A percentile compares a stretch with the other conserved stretches of the same genome.
These are phyloP conservation scores for Drosophila mayri DNA, from an alignment of 1,140 invertebrate genomes.

Conservation along the genomic window DNA sequence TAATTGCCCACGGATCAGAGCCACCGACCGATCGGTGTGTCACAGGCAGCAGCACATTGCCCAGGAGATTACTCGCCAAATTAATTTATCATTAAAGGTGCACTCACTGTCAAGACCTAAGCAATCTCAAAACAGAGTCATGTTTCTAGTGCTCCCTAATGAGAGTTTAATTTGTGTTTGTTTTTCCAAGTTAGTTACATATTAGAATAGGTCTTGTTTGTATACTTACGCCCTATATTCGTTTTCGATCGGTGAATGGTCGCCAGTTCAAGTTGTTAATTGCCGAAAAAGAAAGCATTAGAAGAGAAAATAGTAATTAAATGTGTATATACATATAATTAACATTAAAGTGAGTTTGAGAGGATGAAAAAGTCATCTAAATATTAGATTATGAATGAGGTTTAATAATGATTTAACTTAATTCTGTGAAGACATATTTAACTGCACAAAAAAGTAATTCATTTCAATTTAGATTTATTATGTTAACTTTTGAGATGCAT, in stretches of 20 bases:
- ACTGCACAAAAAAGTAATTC: no score
- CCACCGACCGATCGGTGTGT: constrained; percentile 25
- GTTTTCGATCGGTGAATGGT: constrained; percentile 36
- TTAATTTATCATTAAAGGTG: constrained; percentile 69
- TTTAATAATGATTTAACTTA: not conserved
- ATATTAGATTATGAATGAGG: no score
- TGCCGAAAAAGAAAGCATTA: constrained; percentile 43
- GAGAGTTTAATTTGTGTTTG: constrained; percentile 77
- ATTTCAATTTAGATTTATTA: no score
- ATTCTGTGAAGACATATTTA: not conserved
- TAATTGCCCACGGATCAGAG: constrained; percentile 44
- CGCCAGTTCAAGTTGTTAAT: constrained; percentile 23
- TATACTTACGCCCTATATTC: constrained; percentile 72
- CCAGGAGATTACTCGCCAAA: constrained; percentile 56
- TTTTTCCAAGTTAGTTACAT: constrained; percentile 48
- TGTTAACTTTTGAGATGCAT: no score
- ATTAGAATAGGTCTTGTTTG: constrained; percentile 40
- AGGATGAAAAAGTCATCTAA: not conserved
- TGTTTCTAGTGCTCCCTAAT: constrained; percentile 44
- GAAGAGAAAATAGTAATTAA: constrained; percentile 28
- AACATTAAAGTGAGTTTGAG: not conserved
- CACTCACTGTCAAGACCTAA: constrained; percentile 32
- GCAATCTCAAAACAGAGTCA: constrained; percentile 21
- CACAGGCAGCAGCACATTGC: constrained; percentile 22
- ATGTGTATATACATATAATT: not conserved